Conservation (phyloP, 2,113 vertebrate genomes). For the Tetrao urogallus region DNA sequence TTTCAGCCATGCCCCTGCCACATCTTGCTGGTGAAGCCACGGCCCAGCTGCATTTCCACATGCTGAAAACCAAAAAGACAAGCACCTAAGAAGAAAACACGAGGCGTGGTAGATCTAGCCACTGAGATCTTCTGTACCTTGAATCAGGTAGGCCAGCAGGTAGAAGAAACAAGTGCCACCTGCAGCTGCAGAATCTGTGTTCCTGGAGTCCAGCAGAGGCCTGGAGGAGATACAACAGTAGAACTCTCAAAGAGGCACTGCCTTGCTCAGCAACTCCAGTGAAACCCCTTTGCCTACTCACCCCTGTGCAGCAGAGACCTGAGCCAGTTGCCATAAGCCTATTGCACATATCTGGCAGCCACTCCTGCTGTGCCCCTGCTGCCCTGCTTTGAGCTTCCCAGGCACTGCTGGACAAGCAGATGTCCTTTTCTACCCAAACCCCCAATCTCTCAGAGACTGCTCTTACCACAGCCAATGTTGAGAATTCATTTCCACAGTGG, state of each 20-base stretch:
- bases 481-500: conserved; percentile 61
- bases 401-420: not conserved
- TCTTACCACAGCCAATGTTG: conserved; percentile 75
- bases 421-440: not conserved
- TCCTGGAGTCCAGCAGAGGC: conserved; percentile 72
- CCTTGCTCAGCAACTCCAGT: not conserved
- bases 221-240: conserved; percentile 8
- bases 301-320: not conserved
- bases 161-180: conserved; percentile 78
- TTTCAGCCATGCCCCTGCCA: not conserved
- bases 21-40: not conserved
- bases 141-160: conserved; percentile 83
- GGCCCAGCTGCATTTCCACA: not conserved
- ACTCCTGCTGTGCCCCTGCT: not conserved
- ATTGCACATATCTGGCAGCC: not conserved
- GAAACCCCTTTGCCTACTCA: not conserved
- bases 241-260: not conserved
- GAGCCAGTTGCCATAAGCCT: not conserved
- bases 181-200: conserved; percentile 58
- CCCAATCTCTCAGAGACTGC: not conserved
- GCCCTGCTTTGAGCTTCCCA: not conserved
- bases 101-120: not conserved
- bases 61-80: not conserved
- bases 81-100: not conserved
- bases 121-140: conserved; percentile 73